Evolutionary conservation across 2,888 invertebrate genomes (phyloP), one percentile per base, ranked within the genome.

Genomic region (Nephrotoma guestfalica): DNA sequence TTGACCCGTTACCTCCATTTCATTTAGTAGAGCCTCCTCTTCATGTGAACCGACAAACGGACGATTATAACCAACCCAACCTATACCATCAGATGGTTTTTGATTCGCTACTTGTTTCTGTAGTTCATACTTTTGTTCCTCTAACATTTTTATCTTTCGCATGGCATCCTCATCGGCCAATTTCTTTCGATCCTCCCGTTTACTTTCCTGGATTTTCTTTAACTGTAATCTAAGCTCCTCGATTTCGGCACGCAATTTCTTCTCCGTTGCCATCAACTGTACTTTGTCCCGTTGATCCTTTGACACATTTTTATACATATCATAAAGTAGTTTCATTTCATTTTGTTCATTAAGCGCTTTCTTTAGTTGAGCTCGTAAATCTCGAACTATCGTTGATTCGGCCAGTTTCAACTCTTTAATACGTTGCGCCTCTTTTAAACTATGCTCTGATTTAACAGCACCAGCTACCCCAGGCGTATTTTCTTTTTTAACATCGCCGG

Each of bases 1-100:
- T 91, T 99, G 99, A 0, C 99, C 99, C 0, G 99, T 99, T 3
- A 98, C 98, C 91, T 99, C 99, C 98, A 99, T 99, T 92, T 99
- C 99, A 90, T 97, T 99, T 15, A 99, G 93, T 86, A 99, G 93
- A 0, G 98, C 98, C 90, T 99, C 99, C 91, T 99, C 99, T 91
- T 99, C 98, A 94, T 95, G 94, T 0, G 95, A 95, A 1, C 95
- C 95, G 0, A 95, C 95, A 90, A 95, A 95, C 0, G 95, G 95
- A 42, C 95, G 90, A 41, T 94, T 92, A 90, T 94, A 94, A 89
- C 93, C 83, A 41, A 92, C 89, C 94, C 91, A 89, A 90, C 93
- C 90, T 9, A 84, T 42, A 11, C 92, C 91, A 89, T 92, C 92
- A 87, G 93, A 94, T 93, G 95, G 95, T 91, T 97, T 97, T 90